phyloP scores from a whole-genome alignment of 2,797 vertebrate species.

The Chrysocyon brachyurus region DNA sequence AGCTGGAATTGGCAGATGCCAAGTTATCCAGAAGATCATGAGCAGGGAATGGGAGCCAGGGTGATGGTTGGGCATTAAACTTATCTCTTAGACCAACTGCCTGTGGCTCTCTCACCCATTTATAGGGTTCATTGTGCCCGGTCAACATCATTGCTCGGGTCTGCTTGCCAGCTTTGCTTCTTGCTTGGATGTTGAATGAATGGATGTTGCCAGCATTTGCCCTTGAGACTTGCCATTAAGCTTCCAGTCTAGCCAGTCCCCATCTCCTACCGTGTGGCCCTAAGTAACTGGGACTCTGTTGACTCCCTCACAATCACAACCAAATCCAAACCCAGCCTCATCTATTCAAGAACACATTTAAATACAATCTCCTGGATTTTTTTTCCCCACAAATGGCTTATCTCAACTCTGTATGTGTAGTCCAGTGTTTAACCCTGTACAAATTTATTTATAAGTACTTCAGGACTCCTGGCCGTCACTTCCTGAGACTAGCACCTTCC shows the following conservation, averaged over 20 bases:
- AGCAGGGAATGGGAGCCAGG: not conserved
- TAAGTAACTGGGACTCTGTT: not conserved
- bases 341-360: not conserved
- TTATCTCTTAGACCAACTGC: not conserved
- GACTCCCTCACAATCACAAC: not conserved
- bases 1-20: not conserved
- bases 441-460: not conserved
- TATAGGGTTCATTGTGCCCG: not conserved
- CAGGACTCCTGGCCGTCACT: not conserved
- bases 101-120: accelerated
- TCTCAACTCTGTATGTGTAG: not conserved
- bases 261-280: not conserved
- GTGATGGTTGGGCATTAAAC: not conserved
- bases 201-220: not conserved
- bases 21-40: conserved; percentile 20
- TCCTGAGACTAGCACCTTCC: not conserved
- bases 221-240: not conserved
- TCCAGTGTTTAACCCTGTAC: not conserved
- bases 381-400: not conserved
- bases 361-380: not conserved
- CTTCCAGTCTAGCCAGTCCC: not conserved
- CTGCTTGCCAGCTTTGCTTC: not conserved
- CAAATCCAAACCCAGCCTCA: conserved; percentile 14
- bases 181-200: not conserved
- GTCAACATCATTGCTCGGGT: not conserved